These are phyloP conservation scores for Hofmannophila pseudospretella DNA, from an alignment of 2,888 invertebrate genomes.

Conservation along the genomic window DNA sequence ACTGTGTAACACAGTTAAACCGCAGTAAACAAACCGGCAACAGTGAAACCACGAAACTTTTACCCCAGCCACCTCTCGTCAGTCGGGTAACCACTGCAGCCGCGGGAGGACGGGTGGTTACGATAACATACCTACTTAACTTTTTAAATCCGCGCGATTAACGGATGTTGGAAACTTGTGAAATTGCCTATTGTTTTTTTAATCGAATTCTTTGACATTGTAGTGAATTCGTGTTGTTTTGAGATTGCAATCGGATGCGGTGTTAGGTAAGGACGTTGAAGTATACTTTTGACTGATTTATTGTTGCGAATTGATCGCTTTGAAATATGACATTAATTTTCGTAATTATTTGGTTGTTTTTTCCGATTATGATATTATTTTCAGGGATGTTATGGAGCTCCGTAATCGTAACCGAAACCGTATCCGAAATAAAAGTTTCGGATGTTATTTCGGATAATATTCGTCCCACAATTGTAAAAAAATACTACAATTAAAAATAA, in stretches of 20 bases:
- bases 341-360: too few relatives aligned
- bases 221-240: conserved; percentile 8
- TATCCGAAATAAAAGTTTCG: too few relatives aligned
- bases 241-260: conserved; percentile 12
- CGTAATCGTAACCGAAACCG: too few relatives aligned
- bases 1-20: background rate
- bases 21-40: conserved; percentile 14
- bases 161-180: conserved; percentile 12
- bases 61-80: conserved; percentile 6
- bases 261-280: conserved; percentile 12
- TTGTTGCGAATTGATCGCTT: too few relatives aligned
- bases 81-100: conserved; percentile 13
- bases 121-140: conserved; percentile 5
- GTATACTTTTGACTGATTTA: background rate
- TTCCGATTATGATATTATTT: too few relatives aligned
- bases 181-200: conserved; percentile 12
- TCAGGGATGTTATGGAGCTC: too few relatives aligned
- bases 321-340: too few relatives aligned
- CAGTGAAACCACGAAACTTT: conserved; percentile 10
- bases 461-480: too few relatives aligned
- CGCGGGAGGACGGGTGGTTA: conserved; percentile 7
- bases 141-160: conserved; percentile 8
- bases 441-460: too few relatives aligned
- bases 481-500: too few relatives aligned
- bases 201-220: conserved; percentile 8